Conservation (phyloP, 2,113 vertebrate genomes). For the Gyps fulvus region DNA sequence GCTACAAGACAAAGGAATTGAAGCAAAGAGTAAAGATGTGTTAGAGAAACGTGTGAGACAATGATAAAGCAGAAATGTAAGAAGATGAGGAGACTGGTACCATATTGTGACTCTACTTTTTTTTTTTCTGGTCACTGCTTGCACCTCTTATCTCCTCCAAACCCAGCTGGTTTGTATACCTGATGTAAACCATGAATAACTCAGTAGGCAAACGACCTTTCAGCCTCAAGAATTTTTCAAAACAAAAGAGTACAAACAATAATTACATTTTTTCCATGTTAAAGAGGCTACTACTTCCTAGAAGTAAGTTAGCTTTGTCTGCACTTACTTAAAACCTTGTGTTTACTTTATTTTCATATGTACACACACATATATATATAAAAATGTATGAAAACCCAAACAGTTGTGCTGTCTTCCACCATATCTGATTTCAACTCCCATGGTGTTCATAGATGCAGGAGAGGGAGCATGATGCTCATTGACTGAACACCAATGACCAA, state of each 20-base stretch:
- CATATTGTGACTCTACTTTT: not conserved
- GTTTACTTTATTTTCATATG: not conserved
- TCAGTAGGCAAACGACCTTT: not conserved
- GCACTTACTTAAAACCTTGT: not conserved
- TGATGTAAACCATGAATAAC: not conserved
- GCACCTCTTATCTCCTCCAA: not conserved
- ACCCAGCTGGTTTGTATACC: not conserved
- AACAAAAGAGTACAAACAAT: not conserved
- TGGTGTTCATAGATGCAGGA: fast-evolving
- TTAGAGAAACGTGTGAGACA: not conserved
- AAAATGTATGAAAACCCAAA: not conserved
- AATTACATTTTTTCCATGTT: not conserved
- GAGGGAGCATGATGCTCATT: not conserved
- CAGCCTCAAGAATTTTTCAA: not conserved
- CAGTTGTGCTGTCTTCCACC: not conserved
- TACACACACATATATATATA: not conserved
- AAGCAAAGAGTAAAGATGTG: not conserved
- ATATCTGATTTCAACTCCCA: not conserved
- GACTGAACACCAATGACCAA: not conserved
- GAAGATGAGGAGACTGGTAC: not conserved
- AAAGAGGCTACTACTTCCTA: not conserved
- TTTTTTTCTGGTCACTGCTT: not conserved
- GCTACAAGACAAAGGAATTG: not conserved
- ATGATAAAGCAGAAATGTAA: not conserved
- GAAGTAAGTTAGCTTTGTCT: not conserved